Conservation (phyloP, 1,140 invertebrate genomes). For the Ceratina japonica region DNA sequence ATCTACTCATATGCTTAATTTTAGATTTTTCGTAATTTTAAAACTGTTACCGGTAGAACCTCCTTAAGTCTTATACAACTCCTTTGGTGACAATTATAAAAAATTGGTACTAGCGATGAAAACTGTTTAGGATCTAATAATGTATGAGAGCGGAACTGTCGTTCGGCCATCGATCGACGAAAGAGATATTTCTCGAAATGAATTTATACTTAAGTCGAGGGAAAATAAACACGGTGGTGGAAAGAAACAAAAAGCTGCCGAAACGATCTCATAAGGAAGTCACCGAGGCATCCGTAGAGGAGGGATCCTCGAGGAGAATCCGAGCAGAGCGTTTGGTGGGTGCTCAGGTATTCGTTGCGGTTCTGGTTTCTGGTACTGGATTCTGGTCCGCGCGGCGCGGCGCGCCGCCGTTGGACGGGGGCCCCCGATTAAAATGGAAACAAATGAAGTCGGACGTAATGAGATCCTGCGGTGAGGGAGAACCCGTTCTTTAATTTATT, state of each 20-base stretch:
- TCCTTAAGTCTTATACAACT: no score
- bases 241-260: not conserved
- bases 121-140: no score
- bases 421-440: slow-evolving; percentile 72
- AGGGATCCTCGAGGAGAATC: slow-evolving; percentile 31
- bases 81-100: no score
- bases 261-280: slow-evolving; percentile 7
- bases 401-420: slow-evolving; percentile 36
- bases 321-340: slow-evolving; percentile 44
- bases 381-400: slow-evolving; percentile 49
- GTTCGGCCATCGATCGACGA: no score
- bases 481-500: slow-evolving; percentile 77
- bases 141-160: no score
- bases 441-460: slow-evolving; percentile 73
- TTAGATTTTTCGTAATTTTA: no score
- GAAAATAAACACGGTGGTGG: no score
- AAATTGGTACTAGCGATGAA: no score
- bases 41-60: no score
- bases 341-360: slow-evolving; percentile 43
- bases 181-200: no score
- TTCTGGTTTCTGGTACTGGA: slow-evolving; percentile 66
- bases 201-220: no score
- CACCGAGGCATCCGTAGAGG: not conserved
- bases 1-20: no score
- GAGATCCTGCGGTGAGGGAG: slow-evolving; percentile 71